Evolutionary conservation across 2,888 invertebrate species (phyloP).

Genomic region (Chouioia cunea): DNA sequence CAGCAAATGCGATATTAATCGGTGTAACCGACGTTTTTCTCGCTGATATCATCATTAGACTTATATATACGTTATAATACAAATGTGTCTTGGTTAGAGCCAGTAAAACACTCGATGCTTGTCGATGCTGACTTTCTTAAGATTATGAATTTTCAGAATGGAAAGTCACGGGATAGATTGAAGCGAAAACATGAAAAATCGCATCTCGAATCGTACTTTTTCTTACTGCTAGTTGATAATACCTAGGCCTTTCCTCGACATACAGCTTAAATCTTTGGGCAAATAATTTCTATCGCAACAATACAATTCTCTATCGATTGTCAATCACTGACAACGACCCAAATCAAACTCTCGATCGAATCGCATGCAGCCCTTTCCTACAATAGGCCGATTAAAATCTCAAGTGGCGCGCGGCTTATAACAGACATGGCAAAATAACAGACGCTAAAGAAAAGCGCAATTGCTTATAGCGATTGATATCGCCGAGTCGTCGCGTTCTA

Average conservation of each 20-base stretch:
- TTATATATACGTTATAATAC: constrained; percentile 1
- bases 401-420: neutral
- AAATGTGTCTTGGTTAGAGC: neutral
- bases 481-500: constrained; percentile 4
- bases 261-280: neutral
- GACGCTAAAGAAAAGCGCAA: neutral
- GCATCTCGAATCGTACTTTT: no score
- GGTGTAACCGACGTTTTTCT: constrained; percentile 28
- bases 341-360: constrained; percentile 23
- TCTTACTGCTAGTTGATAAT: no score
- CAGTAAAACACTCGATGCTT: neutral
- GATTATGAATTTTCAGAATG: no score
- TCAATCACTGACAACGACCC: constrained; percentile 9
- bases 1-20: constrained; percentile 34
- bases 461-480: constrained; percentile 21
- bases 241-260: no score
- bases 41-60: constrained; percentile 29
- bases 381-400: constrained; percentile 12
- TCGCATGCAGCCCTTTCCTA: constrained; percentile 18
- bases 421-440: neutral
- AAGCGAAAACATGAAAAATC: no score
- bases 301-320: constrained; percentile 3
- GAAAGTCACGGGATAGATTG: no score
- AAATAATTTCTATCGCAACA: constrained; percentile 7
- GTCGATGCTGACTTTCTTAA: neutral